Conservation (phyloP, 2,888 invertebrate genomes). For the Orthosia cruda region DNA sequence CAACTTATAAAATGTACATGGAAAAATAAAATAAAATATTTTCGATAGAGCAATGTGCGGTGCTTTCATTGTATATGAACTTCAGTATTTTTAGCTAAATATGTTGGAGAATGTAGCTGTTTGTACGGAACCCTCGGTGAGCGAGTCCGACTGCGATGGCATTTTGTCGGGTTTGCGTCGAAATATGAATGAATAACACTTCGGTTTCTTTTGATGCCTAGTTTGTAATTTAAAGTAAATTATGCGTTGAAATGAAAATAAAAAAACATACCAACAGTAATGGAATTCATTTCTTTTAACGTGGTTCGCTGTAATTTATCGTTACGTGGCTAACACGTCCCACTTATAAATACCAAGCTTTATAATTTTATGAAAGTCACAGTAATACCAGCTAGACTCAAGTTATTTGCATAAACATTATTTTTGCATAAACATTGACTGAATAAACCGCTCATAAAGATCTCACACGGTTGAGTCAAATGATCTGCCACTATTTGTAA, state of each 20-base stretch:
- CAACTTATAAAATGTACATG: too few relatives aligned
- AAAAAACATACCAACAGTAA: slow-evolving; percentile 22
- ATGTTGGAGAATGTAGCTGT: too few relatives aligned
- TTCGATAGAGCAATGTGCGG: too few relatives aligned
- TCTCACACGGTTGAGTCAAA: slow-evolving; percentile 44
- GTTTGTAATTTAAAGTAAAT: slow-evolving; percentile 22
- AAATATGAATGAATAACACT: slow-evolving; percentile 16
- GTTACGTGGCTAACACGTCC: slow-evolving; percentile 47
- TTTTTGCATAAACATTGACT: slow-evolving; percentile 61
- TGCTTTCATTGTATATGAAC: too few relatives aligned
- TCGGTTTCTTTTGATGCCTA: slow-evolving; percentile 2
- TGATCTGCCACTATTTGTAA: slow-evolving; percentile 54
- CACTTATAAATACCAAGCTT: slow-evolving; percentile 52
- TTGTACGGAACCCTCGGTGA: too few relatives aligned
- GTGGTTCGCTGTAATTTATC: slow-evolving; percentile 59
- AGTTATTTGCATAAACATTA: slow-evolving; percentile 66
- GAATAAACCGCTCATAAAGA: slow-evolving; percentile 56
- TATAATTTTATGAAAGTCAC: slow-evolving; percentile 63
- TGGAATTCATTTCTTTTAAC: slow-evolving; percentile 55
- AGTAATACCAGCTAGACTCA: slow-evolving; percentile 45
- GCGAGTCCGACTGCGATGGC: too few relatives aligned
- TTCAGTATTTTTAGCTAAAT: too few relatives aligned
- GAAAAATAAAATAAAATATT: too few relatives aligned
- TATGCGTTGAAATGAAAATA: slow-evolving; percentile 15
- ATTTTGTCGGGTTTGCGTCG: not conserved